phyloP scores from a whole-genome alignment of 2,888 invertebrate genomes.

The Xylocampa areola region DNA sequence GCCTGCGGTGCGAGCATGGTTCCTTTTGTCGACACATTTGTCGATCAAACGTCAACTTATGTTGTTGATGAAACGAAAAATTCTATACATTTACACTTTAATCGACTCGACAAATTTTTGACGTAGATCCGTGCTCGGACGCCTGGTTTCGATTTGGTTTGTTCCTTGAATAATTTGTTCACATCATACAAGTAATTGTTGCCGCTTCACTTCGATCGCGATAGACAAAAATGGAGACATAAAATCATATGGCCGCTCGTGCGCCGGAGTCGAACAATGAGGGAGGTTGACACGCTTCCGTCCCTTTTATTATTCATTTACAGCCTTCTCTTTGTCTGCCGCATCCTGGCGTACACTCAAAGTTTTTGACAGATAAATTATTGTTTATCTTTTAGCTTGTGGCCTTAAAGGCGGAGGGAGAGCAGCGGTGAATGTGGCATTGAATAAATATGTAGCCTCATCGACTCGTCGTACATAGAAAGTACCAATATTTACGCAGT shows the following conservation, averaged over 20 bases:
- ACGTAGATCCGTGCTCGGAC: too few relatives aligned
- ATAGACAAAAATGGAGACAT: constrained; percentile 65
- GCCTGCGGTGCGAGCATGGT: too few relatives aligned
- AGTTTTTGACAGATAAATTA: constrained; percentile 63
- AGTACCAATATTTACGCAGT: too few relatives aligned
- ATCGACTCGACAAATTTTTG: too few relatives aligned
- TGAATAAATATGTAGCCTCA: too few relatives aligned
- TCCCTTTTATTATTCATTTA: constrained; percentile 70
- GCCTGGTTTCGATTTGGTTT: too few relatives aligned
- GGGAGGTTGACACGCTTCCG: constrained; percentile 71
- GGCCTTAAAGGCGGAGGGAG: constrained; percentile 40
- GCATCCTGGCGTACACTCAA: constrained; percentile 67
- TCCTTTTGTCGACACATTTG: too few relatives aligned
- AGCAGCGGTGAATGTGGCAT: not conserved
- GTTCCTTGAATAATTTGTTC: constrained; percentile 11
- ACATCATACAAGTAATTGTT: constrained; percentile 18
- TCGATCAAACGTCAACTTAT: too few relatives aligned
- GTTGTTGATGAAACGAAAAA: too few relatives aligned
- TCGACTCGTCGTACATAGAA: too few relatives aligned
- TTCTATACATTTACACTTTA: too few relatives aligned
- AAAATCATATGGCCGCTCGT: constrained; percentile 57
- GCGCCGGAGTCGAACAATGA: constrained; percentile 69
- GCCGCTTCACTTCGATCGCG: constrained; percentile 38
- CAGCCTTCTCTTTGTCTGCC: constrained; percentile 68
- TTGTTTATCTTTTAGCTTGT: constrained; percentile 57